Conservation (phyloP, 2,113 vertebrate genomes). For the Canis aureus region DNA sequence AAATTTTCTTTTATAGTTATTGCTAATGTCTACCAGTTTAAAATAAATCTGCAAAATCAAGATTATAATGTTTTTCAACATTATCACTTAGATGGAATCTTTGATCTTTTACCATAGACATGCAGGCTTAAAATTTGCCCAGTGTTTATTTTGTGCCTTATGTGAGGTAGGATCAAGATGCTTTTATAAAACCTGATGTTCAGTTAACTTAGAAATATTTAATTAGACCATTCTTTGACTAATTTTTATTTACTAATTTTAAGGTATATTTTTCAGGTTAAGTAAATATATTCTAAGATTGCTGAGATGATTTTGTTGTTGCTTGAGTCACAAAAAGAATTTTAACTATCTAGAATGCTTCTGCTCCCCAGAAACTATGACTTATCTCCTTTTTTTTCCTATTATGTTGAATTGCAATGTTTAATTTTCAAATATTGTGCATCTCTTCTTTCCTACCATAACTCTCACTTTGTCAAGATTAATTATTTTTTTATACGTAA, state of each 20-base stretch:
- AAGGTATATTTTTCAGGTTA: not conserved
- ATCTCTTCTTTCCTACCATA: not conserved
- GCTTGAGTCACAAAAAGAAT: not conserved
- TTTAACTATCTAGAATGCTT: constrained; percentile 40
- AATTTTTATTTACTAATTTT: not conserved
- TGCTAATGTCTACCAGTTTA: not conserved
- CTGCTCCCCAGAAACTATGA: not conserved
- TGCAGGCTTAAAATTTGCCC: not conserved
- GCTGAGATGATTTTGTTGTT: not conserved
- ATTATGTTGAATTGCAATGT: not conserved
- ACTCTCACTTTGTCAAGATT: not conserved
- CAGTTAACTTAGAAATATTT: not conserved
- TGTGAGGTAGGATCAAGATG: not conserved
- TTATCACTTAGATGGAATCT: not conserved
- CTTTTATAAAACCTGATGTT: not conserved
- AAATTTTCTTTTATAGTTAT: not conserved
- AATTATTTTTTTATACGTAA: not conserved
- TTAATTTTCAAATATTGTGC: constrained; percentile 14
- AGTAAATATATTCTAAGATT: not conserved
- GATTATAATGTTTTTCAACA: not conserved
- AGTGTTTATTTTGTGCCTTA: not conserved
- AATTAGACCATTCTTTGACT: not conserved
- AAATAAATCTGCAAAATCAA: not conserved
- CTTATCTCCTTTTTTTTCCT: not conserved
- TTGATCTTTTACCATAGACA: not conserved